A percentile compares a stretch with the other conserved stretches of the same genome.
Evolutionary conservation across 2,113 vertebrate genomes (phyloP).

Genomic region (Pomatostomus ruficeps): DNA sequence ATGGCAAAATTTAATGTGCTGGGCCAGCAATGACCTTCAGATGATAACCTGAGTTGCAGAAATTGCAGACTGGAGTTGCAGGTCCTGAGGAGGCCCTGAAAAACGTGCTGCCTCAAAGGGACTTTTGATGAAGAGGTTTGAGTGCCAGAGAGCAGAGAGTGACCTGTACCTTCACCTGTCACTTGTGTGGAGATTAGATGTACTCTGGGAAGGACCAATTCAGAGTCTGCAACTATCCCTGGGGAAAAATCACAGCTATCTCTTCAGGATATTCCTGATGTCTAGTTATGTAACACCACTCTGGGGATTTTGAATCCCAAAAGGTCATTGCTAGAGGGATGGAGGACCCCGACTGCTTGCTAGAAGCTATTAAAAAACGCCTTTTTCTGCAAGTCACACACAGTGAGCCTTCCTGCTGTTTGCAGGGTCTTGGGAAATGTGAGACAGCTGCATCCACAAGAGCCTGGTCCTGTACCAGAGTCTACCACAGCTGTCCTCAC

Average conservation of each 20-base stretch:
- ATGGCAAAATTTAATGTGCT: background rate
- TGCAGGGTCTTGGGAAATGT: background rate
- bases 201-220: background rate
- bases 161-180: background rate
- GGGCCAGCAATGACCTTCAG: background rate
- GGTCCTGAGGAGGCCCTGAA: background rate
- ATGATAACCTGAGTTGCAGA: background rate
- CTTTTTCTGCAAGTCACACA: background rate
- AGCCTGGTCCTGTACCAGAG: background rate
- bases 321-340: background rate
- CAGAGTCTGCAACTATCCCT: background rate
- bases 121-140: background rate
- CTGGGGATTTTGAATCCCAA: background rate
- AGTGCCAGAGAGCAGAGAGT: background rate
- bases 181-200: background rate
- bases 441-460: background rate
- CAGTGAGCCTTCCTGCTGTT: background rate
- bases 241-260: background rate
- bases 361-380: background rate
- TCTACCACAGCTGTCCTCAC: background rate
- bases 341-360: background rate
- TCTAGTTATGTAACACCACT: background rate
- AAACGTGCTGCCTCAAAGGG: background rate
- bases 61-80: background rate
- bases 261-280: background rate